Percentiles rank a stretch among this genome's conserved stretches.
Conservation (phyloP, 92 coral and sea anemone genomes). For the Epizoanthus rinbou region DNA sequence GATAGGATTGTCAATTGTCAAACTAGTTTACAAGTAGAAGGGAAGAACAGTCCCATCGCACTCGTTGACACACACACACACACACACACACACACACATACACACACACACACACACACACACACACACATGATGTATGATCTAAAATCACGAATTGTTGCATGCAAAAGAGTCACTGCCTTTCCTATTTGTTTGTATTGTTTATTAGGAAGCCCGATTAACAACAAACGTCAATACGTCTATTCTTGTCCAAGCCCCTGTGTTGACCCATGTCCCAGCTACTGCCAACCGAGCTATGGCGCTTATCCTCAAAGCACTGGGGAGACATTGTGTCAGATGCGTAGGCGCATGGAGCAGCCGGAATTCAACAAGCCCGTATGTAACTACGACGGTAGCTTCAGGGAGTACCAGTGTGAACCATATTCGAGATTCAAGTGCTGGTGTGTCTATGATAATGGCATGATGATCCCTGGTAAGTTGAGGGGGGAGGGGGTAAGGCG, state of each 20-base stretch:
- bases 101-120: no score
- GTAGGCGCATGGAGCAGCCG: constrained; percentile 58
- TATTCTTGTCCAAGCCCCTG: constrained; percentile 64
- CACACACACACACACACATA: no score
- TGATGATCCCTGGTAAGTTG: constrained; percentile 75
- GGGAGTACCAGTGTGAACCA: constrained; percentile 79
- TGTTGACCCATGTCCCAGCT: constrained; percentile 62
- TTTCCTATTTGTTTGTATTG: neutral
- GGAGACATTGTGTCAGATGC: constrained; percentile 65
- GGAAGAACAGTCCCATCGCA: no score
- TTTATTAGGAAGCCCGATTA: constrained; percentile 29
- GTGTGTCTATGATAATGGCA: constrained; percentile 80
- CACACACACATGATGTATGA: no score
- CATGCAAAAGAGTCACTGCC: no score
- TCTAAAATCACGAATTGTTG: no score
- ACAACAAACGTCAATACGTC: constrained; percentile 13
- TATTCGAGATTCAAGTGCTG: constrained; percentile 73
- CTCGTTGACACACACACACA: no score
- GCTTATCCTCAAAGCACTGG: neutral
- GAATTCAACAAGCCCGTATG: constrained; percentile 72
- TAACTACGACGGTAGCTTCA: constrained; percentile 67
- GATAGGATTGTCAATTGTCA: no score
- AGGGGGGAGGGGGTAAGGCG: no score
- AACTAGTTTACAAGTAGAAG: no score
- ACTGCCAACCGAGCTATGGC: constrained; percentile 22